Conservation (phyloP, 2,797 vertebrate genomes). For the Galagoides demidoff region DNA sequence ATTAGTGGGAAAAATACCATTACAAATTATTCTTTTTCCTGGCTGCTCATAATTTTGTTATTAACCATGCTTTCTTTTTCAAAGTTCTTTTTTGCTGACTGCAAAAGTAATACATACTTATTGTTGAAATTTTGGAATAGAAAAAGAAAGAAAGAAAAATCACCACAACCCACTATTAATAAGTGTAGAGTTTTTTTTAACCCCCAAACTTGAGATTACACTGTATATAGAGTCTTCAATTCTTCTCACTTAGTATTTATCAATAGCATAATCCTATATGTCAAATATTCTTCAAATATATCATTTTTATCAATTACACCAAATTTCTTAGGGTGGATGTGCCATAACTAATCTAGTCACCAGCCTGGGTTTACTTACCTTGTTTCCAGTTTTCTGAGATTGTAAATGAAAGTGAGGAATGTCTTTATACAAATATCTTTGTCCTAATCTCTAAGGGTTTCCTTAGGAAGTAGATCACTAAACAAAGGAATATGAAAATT, state of each 20-base stretch:
- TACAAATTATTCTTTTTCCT: constrained; percentile 45
- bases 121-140: constrained; percentile 12
- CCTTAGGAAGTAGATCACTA: constrained; percentile 26
- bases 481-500: background rate
- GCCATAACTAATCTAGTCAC: background rate
- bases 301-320: background rate
- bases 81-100: background rate
- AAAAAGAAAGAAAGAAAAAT: constrained; percentile 41
- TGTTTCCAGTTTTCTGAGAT: constrained; percentile 2
- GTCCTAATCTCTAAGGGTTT: background rate
- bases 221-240: background rate
- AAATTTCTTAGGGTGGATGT: background rate
- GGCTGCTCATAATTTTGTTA: constrained; percentile 9
- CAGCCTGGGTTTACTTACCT: background rate
- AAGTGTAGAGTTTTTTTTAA: background rate
- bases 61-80: constrained; percentile 53
- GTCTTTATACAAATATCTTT: background rate
- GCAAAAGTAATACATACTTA: constrained; percentile 32
- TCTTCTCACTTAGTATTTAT: background rate
- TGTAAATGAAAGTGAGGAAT: background rate
- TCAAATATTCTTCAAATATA: background rate
- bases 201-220: background rate
- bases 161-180: background rate
- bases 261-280: background rate
- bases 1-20: constrained; percentile 40